Evolutionary conservation across 2,113 vertebrate genomes (phyloP), one percentile per base, ranked within the genome.

Genomic region (Hippoglossus stenolepis): DNA sequence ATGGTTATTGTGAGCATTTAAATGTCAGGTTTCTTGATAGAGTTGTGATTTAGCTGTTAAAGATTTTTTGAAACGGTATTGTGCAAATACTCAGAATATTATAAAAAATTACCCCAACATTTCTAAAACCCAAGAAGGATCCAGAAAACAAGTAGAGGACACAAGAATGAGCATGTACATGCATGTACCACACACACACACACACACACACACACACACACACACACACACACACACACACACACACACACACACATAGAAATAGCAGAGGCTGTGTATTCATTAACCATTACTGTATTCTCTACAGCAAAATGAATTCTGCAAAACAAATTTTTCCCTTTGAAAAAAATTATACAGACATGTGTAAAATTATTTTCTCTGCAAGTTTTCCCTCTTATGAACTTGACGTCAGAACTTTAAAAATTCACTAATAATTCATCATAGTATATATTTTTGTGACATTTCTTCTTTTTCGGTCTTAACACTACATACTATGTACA

Each of bases 221-320:
- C 28, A 28, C 28, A 28, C 28, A 28, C 28, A 28, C 28, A 23
- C 28, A 28, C 28, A 28, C 28, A 28, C 28, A 28, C 28, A 28
- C 28, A 24, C 71, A 61, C 62, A 40, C 74, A 45, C 66, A 64
- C 54, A 51, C 28, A 60, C 71, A 62, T 75, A 49, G 53, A 75
- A 56, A 65, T 75, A 73, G 40, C 45, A 49, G 4, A 5, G 45
- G 15, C 2, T 49, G 45, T 18, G 45, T 49, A 17, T 47, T 47
- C 15, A 6, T 17, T 47, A 14, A 45, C 43, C 13, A 14, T 45
- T 13, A 17, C 45, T 47, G 14, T 47, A 17, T 47, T 47, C 15
- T 17, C 15, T 17, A 47, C 15, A 47, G 14, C 45, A 47, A 47
- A 47, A 38, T 38, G 2, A 38, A 38, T 5, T 40, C 38, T 40